Percentiles rank a stretch among this genome's conserved stretches.
Conservation (phyloP, 2,797 vertebrate species). For the Otolemur crassicaudatus region DNA sequence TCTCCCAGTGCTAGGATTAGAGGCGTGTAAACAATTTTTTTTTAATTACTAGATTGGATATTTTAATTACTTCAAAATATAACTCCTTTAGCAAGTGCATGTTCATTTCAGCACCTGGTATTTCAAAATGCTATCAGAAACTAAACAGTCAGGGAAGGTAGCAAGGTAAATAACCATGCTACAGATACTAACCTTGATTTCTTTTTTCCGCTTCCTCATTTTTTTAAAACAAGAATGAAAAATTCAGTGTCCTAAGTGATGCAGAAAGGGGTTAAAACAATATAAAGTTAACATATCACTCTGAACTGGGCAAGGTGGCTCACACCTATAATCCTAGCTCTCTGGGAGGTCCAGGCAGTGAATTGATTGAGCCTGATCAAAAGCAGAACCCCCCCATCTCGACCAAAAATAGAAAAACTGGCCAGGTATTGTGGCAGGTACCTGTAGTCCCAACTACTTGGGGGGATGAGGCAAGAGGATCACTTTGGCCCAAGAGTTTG, state of each 20-base stretch:
- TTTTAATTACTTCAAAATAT: conserved; percentile 67
- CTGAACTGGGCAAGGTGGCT: neutral
- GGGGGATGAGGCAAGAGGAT: too few relatives aligned
- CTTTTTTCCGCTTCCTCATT: conserved; percentile 16
- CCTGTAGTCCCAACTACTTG: too few relatives aligned
- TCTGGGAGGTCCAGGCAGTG: too few relatives aligned
- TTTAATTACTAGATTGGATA: neutral
- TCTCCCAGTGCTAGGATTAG: too few relatives aligned
- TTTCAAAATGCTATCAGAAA: conserved; percentile 46
- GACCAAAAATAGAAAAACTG: too few relatives aligned
- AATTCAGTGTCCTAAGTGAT: neutral
- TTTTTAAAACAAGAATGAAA: conserved; percentile 29
- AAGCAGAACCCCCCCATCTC: too few relatives aligned
- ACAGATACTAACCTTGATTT: conserved; percentile 30
- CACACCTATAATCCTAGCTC: too few relatives aligned
- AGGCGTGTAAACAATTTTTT: neutral
- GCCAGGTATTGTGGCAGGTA: too few relatives aligned
- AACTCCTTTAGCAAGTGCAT: conserved; percentile 9
- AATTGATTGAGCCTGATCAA: too few relatives aligned
- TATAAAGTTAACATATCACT: neutral
- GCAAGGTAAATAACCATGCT: conserved; percentile 46
- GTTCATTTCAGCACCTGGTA: conserved; percentile 45
- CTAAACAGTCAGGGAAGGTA: conserved; percentile 18
- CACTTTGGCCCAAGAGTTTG: too few relatives aligned
- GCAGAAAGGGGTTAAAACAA: neutral